Evolutionary conservation across 2,113 vertebrate genomes (phyloP), one percentile per base, ranked within the genome.

Genomic region (Panthera uncia): DNA sequence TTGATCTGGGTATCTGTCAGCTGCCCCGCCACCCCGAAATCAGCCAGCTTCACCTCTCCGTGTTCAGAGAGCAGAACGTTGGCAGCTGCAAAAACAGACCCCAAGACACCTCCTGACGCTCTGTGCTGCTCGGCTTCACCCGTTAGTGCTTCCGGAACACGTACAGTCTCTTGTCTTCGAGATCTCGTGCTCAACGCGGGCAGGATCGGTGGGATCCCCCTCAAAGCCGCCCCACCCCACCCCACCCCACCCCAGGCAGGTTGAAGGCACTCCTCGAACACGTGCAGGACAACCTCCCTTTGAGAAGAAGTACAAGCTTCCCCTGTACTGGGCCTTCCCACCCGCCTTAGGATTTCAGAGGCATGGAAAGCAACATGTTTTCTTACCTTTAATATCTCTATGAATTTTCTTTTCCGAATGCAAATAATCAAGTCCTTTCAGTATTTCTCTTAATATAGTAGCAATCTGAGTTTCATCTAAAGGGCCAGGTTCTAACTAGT

Each of bases 341-440:
- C 76, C 38, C 1, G 0, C 57, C 69, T 36, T 1, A 1, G 83
- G 29, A 27, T 87, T 25, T 80, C 61, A 1, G 81, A 76, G 52
- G 52, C 73, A 48, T 1, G 14, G 15, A 91, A 85, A 11, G 73
- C 1, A 71, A 86, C 11, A 33, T 0, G 25, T 4, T 52, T 9
- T 52, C 97, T 98, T 98, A 99, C 99, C 99, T 99, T 99, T 99
- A 98, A 99, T 99, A 98, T 99, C 99, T 98, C 99, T 98, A 97
- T 99, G 99, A 98, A 99, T 99, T 99, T 99, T 99, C 99, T 99
- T 99, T 98, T 99, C 99, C 10, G 99, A 99, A 99, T 99, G 99
- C 86, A 99, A 99, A 97, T 99, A 99, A 98, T 99, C 99, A 0
- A 99, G 99, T 76, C 99, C 99, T 98, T 99, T 99, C 61, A 99